Conservation (phyloP, 2,888 invertebrate genomes). For the Dasypolia templi region DNA sequence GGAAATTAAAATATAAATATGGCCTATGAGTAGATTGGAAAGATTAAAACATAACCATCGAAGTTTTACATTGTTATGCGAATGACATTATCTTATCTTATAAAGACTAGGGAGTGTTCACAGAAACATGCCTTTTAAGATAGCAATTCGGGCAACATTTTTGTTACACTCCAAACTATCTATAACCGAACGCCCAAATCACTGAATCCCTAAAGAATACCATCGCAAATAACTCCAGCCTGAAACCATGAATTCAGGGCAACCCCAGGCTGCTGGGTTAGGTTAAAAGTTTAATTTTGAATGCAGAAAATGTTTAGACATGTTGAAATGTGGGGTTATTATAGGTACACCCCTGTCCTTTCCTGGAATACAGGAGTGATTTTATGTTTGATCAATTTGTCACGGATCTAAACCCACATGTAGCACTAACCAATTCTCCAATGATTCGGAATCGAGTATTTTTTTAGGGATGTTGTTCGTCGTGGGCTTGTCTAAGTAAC, state of each 20-base stretch:
- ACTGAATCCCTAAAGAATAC: not conserved
- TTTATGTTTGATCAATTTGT: not conserved
- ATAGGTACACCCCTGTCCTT: not conserved
- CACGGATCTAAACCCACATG: not conserved
- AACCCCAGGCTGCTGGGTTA: not conserved
- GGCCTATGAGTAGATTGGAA: slow-evolving; percentile 5
- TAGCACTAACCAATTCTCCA: not conserved
- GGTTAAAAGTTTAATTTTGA: not conserved
- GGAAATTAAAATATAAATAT: slow-evolving; percentile 6
- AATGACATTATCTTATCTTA: slow-evolving; percentile 31
- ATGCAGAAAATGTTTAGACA: not conserved
- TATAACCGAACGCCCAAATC: slow-evolving; percentile 4
- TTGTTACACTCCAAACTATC: not conserved
- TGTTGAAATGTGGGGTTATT: not conserved
- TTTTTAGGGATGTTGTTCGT: not conserved
- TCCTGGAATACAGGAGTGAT: not conserved
- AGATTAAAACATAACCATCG: not conserved
- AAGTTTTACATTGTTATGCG: not conserved
- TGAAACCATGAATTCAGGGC: not conserved
- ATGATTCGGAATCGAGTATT: not conserved
- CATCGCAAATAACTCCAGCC: slow-evolving; percentile 11
- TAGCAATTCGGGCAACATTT: not conserved
- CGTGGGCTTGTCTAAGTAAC: not conserved
- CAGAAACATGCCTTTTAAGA: slow-evolving; percentile 24
- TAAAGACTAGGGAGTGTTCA: slow-evolving; percentile 56